These are phyloP conservation scores for Metopolophium dirhodum DNA, from an alignment of 1,140 invertebrate genomes.

Conservation along the genomic window DNA sequence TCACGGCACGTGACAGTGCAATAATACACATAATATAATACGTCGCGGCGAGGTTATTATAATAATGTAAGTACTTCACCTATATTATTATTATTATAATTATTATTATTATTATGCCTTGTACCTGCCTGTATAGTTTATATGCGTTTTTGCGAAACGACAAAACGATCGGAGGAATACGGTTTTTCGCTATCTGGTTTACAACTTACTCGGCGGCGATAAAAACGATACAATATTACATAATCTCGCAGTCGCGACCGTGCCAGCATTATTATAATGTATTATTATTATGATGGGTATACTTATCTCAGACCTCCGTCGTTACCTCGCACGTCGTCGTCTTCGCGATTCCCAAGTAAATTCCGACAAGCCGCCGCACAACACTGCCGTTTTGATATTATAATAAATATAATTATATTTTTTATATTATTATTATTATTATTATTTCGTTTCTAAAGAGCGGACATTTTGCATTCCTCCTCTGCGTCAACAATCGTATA, in stretches of 20 bases:
- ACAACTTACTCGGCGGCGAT: not conserved
- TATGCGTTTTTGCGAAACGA: not conserved
- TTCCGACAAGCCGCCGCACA: not conserved
- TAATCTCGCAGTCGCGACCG: not conserved
- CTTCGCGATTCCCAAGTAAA: too few species aligned
- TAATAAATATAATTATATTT: not conserved
- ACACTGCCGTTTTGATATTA: not conserved
- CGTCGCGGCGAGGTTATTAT: not conserved
- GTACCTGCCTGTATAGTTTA: not conserved
- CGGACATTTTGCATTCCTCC: not conserved
- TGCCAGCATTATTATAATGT: not conserved
- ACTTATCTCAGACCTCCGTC: not conserved
- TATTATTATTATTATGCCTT: too few species aligned
- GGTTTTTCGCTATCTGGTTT: not conserved
- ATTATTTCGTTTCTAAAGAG: not conserved
- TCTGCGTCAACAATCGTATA: not conserved
- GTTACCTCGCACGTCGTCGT: too few species aligned
- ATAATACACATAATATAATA: not conserved
- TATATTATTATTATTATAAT: not conserved
- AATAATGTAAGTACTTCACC: not conserved
- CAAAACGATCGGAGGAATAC: not conserved
- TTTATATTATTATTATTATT: not conserved
- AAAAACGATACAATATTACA: not conserved
- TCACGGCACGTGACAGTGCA: not conserved
- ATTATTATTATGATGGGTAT: not conserved